Evolutionary conservation across 2,113 vertebrate genomes (phyloP).

Genomic region (Desmodus rotundus): DNA sequence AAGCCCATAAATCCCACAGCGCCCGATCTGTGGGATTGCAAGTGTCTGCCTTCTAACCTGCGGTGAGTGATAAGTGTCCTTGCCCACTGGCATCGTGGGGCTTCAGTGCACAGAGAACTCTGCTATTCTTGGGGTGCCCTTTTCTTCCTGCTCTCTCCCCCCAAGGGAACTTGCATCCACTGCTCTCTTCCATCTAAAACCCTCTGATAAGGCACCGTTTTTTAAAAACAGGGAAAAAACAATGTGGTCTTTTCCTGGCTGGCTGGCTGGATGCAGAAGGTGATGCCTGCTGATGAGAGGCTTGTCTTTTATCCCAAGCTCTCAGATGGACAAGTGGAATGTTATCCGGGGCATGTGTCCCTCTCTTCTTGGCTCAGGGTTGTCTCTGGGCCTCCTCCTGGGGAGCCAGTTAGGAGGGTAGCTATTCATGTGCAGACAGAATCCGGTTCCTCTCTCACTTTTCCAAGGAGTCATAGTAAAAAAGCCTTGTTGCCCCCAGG

Average conservation of each 20-base stretch:
- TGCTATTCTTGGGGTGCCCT: not conserved
- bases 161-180: not conserved
- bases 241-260: not conserved
- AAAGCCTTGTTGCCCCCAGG: accelerated
- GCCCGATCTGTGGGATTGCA: not conserved
- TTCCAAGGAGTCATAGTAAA: not conserved
- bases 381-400: not conserved
- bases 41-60: not conserved
- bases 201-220: not conserved
- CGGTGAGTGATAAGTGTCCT: not conserved
- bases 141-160: not conserved
- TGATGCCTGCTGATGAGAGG: not conserved
- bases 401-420: not conserved
- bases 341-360: accelerated
- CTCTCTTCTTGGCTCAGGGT: not conserved
- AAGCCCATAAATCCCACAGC: not conserved
- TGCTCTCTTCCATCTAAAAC: not conserved
- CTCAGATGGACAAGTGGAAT: not conserved
- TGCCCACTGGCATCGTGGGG: accelerated
- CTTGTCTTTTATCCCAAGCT: not conserved
- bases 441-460: not conserved
- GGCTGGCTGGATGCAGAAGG: not conserved
- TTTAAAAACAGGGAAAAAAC: not conserved
- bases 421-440: not conserved
- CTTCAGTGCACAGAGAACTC: accelerated